Evolutionary conservation across 2,797 vertebrate species (phyloP).

Genomic region (Sebastes kiyomatsui): DNA sequence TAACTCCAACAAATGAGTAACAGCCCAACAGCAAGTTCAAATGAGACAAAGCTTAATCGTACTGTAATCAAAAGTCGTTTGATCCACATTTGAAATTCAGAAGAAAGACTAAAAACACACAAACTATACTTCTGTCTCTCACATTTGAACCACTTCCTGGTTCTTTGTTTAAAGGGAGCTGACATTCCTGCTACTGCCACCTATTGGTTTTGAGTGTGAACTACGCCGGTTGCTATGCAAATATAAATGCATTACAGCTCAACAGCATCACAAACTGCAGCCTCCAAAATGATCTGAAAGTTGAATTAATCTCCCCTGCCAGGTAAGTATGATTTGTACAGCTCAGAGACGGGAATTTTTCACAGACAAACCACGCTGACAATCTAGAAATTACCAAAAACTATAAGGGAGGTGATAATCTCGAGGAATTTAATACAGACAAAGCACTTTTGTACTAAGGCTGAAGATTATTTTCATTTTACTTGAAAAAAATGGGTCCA

Average conservation of each 20-base stretch:
- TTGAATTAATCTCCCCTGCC: background rate
- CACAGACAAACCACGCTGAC: background rate
- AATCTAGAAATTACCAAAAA: background rate
- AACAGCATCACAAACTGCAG: too few species aligned
- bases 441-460: rapidly evolving
- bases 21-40: background rate
- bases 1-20: background rate
- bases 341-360: rapidly evolving
- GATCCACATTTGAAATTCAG: background rate
- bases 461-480: background rate
- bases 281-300: too few species aligned
- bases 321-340: background rate
- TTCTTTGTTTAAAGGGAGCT: background rate
- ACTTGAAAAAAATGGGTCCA: rapidly evolving
- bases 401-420: background rate
- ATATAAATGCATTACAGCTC: background rate
- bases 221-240: background rate
- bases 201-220: background rate
- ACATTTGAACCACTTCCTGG: background rate
- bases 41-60: background rate
- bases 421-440: background rate
- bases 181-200: background rate
- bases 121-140: background rate
- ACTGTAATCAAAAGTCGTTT: background rate
- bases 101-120: background rate